These are phyloP conservation scores for Neomonachus schauinslandi DNA, from an alignment of 2,113 vertebrate genomes.

Conservation along the genomic window DNA sequence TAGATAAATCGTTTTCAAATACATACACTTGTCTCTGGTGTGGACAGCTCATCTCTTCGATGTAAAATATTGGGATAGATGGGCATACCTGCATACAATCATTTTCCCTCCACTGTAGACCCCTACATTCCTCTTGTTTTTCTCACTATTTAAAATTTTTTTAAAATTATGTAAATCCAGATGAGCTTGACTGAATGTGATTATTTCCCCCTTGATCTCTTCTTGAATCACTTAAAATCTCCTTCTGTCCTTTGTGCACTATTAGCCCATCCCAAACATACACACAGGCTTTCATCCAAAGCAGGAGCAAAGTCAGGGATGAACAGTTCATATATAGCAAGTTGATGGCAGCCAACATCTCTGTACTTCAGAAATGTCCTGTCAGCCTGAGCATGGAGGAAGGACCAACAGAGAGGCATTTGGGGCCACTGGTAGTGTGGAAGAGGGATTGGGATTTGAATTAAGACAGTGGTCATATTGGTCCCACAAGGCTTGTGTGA, in stretches of 20 bases:
- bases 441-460: background rate
- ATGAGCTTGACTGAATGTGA: background rate
- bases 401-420: background rate
- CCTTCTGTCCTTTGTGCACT: background rate
- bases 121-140: background rate
- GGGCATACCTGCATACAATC: background rate
- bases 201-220: background rate
- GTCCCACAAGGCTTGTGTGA: accelerated
- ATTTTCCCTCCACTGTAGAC: background rate
- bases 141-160: background rate
- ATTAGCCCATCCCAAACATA: background rate
- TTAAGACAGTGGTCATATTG: background rate
- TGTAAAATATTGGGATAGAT: background rate
- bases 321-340: background rate
- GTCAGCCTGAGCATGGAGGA: background rate
- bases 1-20: background rate
- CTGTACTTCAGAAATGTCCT: background rate
- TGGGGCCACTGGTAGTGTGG: background rate
- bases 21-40: background rate
- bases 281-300: background rate
- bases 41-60: background rate
- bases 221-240: background rate
- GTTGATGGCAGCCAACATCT: background rate
- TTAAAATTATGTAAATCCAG: background rate
- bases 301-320: background rate